phyloP scores from a whole-genome alignment of 2,797 vertebrate species.

The Xyrichtys novacula region DNA sequence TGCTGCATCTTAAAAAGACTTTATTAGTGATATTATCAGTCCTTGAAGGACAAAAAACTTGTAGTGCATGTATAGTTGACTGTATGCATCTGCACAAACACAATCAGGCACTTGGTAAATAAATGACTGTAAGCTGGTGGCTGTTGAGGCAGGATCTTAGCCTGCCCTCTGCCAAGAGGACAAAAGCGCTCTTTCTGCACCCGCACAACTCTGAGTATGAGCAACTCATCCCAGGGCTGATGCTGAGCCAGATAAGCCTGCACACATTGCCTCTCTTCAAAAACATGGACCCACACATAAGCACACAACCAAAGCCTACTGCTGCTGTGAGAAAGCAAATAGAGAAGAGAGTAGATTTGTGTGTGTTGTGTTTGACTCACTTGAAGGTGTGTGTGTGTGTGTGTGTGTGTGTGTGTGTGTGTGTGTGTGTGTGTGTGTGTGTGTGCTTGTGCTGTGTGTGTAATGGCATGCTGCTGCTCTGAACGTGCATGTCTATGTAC shows the following conservation, averaged over 20 bases:
- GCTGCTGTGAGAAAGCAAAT: slow-evolving; percentile 54
- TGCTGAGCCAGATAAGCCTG: slow-evolving; percentile 69
- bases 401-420: slow-evolving; percentile 15
- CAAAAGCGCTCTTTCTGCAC: slow-evolving; percentile 63
- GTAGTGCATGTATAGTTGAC: not conserved
- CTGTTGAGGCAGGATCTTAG: slow-evolving; percentile 58
- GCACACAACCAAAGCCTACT: slow-evolving; percentile 32
- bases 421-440: slow-evolving; percentile 35
- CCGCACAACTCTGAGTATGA: slow-evolving; percentile 58
- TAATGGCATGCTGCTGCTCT: slow-evolving; percentile 41
- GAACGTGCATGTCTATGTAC: slow-evolving; percentile 13
- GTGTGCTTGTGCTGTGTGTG: slow-evolving; percentile 54
- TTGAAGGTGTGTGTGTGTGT: slow-evolving; percentile 59
- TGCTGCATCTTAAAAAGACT: slow-evolving; percentile 2
- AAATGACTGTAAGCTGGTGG: slow-evolving; percentile 42
- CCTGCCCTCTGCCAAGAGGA: slow-evolving; percentile 52
- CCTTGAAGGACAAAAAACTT: slow-evolving; percentile 19
- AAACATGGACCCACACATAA: slow-evolving; percentile 13
- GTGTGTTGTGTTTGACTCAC: slow-evolving; percentile 62
- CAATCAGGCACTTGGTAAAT: slow-evolving; percentile 39
- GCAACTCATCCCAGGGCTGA: slow-evolving; percentile 62
- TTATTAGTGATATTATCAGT: slow-evolving; percentile 11
- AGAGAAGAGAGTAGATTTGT: slow-evolving; percentile 28
- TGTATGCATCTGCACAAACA: slow-evolving; percentile 43
- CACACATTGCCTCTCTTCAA: slow-evolving; percentile 24